Conservation (phyloP, 2,888 invertebrate genomes). For the Glyphotaelius pellucidus region DNA sequence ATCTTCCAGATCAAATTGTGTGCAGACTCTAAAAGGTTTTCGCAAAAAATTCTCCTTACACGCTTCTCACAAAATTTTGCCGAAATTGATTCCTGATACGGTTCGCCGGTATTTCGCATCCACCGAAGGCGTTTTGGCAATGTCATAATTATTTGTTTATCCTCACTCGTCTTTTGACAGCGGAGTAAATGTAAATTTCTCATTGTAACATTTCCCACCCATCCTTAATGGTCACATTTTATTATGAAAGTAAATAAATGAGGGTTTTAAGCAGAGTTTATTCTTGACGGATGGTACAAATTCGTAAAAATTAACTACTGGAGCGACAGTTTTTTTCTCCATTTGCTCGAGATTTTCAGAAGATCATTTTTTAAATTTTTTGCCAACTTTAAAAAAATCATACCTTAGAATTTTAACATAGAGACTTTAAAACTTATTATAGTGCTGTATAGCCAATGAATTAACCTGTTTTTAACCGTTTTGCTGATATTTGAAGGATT, state of each 20-base stretch:
- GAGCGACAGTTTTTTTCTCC: too few relatives aligned
- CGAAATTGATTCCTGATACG: conserved; percentile 31
- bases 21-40: conserved; percentile 38
- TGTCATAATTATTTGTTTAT: conserved; percentile 35
- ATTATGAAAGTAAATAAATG: background rate
- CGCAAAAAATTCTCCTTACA: background rate
- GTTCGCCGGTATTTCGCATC: conserved; percentile 4
- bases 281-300: too few relatives aligned
- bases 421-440: too few relatives aligned
- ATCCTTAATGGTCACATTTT: background rate
- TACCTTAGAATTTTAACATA: too few relatives aligned
- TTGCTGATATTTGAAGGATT: too few relatives aligned
- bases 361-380: too few relatives aligned
- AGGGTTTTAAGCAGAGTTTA: background rate
- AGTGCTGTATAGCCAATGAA: too few relatives aligned
- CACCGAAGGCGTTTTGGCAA: background rate
- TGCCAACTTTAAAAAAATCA: too few relatives aligned
- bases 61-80: conserved; percentile 15
- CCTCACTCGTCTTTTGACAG: conserved; percentile 12
- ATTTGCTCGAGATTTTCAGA: too few relatives aligned
- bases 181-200: background rate
- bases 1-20: conserved; percentile 51
- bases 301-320: too few relatives aligned
- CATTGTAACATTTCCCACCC: background rate
- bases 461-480: too few relatives aligned